A percentile compares a stretch with the other conserved stretches of the same genome.
Conservation (phyloP, 1,140 invertebrate genomes). For the Camponotus vicinus region DNA sequence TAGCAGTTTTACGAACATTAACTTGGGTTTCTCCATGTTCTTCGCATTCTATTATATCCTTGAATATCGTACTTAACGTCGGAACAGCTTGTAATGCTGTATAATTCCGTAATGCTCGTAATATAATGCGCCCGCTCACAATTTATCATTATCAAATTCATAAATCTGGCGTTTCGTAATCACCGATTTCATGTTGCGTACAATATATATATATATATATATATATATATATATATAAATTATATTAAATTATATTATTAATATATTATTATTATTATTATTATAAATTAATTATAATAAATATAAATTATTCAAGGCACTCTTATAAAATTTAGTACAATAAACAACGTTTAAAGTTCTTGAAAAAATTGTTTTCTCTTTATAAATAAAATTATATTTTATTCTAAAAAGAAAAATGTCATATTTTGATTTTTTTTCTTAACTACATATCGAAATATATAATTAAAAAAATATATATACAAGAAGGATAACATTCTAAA, state of each 20-base stretch:
- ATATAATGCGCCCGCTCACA: constrained; percentile 49
- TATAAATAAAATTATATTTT: background rate
- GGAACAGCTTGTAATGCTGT: constrained; percentile 64
- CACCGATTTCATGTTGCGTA: constrained; percentile 32
- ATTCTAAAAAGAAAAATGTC: background rate
- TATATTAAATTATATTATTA: too few species aligned
- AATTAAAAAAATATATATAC: background rate
- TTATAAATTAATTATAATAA: too few species aligned
- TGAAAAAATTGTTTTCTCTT: background rate
- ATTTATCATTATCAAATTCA: constrained; percentile 69
- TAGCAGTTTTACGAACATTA: constrained; percentile 59
- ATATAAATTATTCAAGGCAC: background rate
- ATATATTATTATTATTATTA: too few species aligned
- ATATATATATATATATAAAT: too few species aligned
- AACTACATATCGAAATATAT: background rate
- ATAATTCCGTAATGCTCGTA: constrained; percentile 67
- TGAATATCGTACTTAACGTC: constrained; percentile 68
- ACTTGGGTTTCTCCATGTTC: constrained; percentile 36
- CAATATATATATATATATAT: too few species aligned
- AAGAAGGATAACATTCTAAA: too few species aligned
- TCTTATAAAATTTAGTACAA: background rate
- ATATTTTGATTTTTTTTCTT: background rate
- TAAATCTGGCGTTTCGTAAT: constrained; percentile 54
- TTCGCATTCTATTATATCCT: constrained; percentile 63
- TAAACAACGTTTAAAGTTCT: background rate